These are phyloP conservation scores for Drosophila fungiperda DNA, from an alignment of 2,888 invertebrate species.

Conservation along the genomic window DNA sequence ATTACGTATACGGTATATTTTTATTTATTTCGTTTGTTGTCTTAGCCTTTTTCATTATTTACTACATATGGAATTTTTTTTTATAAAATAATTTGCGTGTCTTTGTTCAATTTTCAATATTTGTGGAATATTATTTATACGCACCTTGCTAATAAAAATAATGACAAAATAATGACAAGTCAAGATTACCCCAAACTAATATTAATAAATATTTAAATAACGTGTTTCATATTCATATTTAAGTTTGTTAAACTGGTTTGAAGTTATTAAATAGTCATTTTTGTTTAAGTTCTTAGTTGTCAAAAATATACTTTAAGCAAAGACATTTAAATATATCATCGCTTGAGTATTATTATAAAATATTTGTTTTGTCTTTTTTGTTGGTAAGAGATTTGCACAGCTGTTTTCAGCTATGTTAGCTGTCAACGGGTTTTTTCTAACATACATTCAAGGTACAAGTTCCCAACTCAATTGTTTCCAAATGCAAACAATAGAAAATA, in stretches of 20 bases:
- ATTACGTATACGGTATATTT: constrained; percentile 59
- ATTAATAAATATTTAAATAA: neutral
- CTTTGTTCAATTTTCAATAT: neutral
- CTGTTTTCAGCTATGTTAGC: constrained; percentile 54
- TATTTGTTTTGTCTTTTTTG: constrained; percentile 8
- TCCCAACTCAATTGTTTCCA: constrained; percentile 69
- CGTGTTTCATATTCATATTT: neutral
- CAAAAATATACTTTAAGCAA: neutral
- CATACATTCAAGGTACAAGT: constrained; percentile 75
- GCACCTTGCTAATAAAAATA: constrained; percentile 22
- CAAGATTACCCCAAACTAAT: neutral
- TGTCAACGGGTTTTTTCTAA: constrained; percentile 51
- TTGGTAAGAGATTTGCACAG: constrained; percentile 58
- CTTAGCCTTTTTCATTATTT: constrained; percentile 3
- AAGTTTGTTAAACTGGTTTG: neutral
- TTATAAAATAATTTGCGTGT: constrained; percentile 16
- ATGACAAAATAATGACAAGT: constrained; percentile 6
- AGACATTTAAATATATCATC: constrained; percentile 5
- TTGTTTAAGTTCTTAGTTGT: neutral
- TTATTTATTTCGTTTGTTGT: constrained; percentile 12
- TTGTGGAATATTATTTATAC: constrained; percentile 52
- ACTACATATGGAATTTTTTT: neutral
- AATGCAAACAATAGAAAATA: constrained; percentile 58
- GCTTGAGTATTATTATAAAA: neutral
- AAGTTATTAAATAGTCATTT: neutral